Evolutionary conservation across 2,113 vertebrate genomes (phyloP), one percentile per base, ranked within the genome.

Genomic region (Marmota monax): DNA sequence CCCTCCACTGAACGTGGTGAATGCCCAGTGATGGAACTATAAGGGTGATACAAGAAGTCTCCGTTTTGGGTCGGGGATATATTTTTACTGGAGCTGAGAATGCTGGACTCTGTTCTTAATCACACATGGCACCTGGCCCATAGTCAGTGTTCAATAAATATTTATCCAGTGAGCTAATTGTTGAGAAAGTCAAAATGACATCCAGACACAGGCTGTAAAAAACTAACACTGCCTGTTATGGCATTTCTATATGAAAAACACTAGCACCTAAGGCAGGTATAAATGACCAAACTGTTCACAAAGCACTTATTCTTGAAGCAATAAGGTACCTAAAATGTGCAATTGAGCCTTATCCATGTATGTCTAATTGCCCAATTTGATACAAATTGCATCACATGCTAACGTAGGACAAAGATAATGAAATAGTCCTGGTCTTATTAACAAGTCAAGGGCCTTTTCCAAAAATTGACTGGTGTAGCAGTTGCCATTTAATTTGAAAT

Each of bases 121-220:
- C 74, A 72, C 61, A 80, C 84, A 58, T 9, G 83, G n/a, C 1
- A 5, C 32, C 88, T 69, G 88, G 53, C 77, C 65, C 51, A 78
- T 61, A 95, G 87, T 80, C 76, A 53, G 67, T 63, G 78, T 79
- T 97, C 61, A 79, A 58, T 94, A 95, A 97, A 97, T 96, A 97
- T 97, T 97, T 97, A 93, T 94, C 94, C 78, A 89, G 1, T 88
- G 94, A 95, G 95, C 73, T 95, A 94, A 92, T 56, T 93, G 83
- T 90, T 70, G 77, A 94, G 95, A 96, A 96, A 63, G 77, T 67
- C 72, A 80, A 95, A 86, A 84, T 61, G 77, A 87, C 96, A 96
- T 56, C 61, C 67, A 72, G 61, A 90, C 72, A 67, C 56, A 90
- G 82, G 72, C 69, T 74, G 14, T 69, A 25, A 73, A 63, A 90